Evolutionary conservation across 2,888 invertebrate genomes (phyloP), one percentile per base, ranked within the genome.

Genomic region (Oxycera nigricornis): DNA sequence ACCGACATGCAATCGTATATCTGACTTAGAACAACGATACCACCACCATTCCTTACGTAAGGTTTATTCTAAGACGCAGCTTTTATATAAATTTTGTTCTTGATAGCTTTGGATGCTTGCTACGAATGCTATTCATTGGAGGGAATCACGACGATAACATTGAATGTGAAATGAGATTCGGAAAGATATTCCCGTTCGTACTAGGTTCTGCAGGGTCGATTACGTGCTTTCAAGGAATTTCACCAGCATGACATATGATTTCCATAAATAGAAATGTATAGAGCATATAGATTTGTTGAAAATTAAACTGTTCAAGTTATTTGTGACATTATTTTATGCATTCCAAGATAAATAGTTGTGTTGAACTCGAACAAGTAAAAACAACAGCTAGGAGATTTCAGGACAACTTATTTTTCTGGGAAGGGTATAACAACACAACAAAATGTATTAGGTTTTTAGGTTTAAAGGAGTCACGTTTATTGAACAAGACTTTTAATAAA

Each of bases 101-200:
- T 6, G 26, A 30, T 28, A 59, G 7, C 59, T 46, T 7, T 28
- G 59, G 30, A 59, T 59, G 59, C 30, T 59, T 14, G 4, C 9
- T 14, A n/a, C 28, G 17, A 24, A 17, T 26, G 59, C n/a, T 28
- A 59, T 59, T 59, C 30, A 59, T 59, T 59, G 59, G 26, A 46
- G 17, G 46, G 46, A 59, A 59, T 59, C 59, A 30, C 30, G 59
- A 59, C 59, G 59, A 30, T 59, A 59, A 30, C 30, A 59, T 30
- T 59, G 59, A 59, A 59, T 59, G 26, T 59, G 26, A 26, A 59
- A 59, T 59, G 30, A 59, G 59, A 59, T 59, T 59, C 22, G 22
- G 24, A 24, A 24, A 55, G 17, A 55, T 46, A 17, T 55, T 55
- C 24, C 17, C 17, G 52, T 55, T 55, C 22, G 52, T 55, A 24